phyloP scores from a whole-genome alignment of 2,113 vertebrate genomes.

The Notothenia coriiceps region DNA sequence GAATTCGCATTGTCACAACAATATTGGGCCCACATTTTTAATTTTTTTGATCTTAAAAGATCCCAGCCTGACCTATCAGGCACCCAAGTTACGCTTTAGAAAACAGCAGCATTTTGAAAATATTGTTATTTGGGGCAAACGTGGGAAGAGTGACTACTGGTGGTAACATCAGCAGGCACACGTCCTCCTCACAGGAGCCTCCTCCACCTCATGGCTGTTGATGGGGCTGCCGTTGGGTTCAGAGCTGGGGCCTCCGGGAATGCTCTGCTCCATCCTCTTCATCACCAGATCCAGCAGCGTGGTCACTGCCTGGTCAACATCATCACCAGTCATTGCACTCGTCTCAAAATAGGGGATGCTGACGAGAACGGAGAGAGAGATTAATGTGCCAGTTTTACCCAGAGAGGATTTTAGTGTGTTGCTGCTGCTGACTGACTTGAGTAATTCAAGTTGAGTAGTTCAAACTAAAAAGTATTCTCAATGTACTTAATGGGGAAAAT shows the following conservation, averaged over 20 bases:
- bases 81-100: not conserved
- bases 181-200: slow-evolving; percentile 39
- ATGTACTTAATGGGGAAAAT: not conserved
- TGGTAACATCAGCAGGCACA: slow-evolving; percentile 69
- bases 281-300: slow-evolving; percentile 94
- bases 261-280: slow-evolving; percentile 94
- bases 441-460: not conserved
- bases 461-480: not conserved
- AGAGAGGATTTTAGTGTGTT: not conserved
- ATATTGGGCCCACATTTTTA: not conserved
- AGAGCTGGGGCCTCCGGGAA: slow-evolving; percentile 79
- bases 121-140: not conserved
- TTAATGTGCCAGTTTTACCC: not conserved
- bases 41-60: not conserved
- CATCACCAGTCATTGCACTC: slow-evolving; percentile 89
- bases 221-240: slow-evolving; percentile 85
- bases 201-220: slow-evolving; percentile 64
- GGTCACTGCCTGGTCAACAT: slow-evolving; percentile 90
- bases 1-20: slow-evolving; percentile 5
- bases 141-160: slow-evolving; percentile 3
- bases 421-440: not conserved
- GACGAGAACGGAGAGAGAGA: not conserved
- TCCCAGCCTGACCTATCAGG: not conserved
- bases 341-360: slow-evolving; percentile 97
- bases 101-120: slow-evolving; percentile 2